These are phyloP conservation scores for Drosophila austrosaltans DNA, from an alignment of 2,888 invertebrate species.

Conservation along the genomic window DNA sequence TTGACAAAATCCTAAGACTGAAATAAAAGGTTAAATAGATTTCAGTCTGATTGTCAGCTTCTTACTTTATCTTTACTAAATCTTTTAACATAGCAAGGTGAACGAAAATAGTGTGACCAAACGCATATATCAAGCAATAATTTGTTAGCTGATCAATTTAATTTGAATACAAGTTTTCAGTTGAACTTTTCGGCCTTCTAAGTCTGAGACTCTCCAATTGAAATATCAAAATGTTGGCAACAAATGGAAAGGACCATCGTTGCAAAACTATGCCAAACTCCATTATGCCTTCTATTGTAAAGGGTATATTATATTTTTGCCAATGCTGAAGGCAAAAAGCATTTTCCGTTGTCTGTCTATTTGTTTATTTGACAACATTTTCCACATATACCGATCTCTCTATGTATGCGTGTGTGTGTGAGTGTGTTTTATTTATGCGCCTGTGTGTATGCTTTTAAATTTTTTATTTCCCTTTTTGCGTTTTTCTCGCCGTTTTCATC, in stretches of 20 bases:
- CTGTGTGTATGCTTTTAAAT: conserved; percentile 48
- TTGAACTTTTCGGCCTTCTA: too few relatives aligned
- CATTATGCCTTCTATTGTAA: not conserved
- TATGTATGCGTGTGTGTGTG: conserved; percentile 25
- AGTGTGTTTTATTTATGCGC: conserved; percentile 40
- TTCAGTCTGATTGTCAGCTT: too few relatives aligned
- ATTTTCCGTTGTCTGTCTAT: conserved; percentile 54
- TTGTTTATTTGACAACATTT: conserved; percentile 74
- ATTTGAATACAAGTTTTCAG: too few relatives aligned
- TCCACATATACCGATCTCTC: conserved; percentile 27
- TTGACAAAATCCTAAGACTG: too few relatives aligned
- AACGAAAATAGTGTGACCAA: too few relatives aligned
- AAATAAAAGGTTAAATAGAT: too few relatives aligned
- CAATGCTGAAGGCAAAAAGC: conserved; percentile 51
- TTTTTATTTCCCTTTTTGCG: conserved; percentile 46
- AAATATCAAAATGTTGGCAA: not conserved
- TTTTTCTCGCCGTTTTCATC: conserved; percentile 11
- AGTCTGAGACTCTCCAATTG: too few relatives aligned
- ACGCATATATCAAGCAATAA: too few relatives aligned
- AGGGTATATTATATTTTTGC: not conserved
- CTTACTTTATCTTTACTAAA: too few relatives aligned
- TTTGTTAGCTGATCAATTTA: too few relatives aligned
- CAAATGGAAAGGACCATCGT: not conserved
- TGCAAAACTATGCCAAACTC: not conserved
- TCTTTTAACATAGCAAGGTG: too few relatives aligned